Evolutionary conservation across 1,140 invertebrate genomes (phyloP).

Genomic region (Archivesica marissinica): DNA sequence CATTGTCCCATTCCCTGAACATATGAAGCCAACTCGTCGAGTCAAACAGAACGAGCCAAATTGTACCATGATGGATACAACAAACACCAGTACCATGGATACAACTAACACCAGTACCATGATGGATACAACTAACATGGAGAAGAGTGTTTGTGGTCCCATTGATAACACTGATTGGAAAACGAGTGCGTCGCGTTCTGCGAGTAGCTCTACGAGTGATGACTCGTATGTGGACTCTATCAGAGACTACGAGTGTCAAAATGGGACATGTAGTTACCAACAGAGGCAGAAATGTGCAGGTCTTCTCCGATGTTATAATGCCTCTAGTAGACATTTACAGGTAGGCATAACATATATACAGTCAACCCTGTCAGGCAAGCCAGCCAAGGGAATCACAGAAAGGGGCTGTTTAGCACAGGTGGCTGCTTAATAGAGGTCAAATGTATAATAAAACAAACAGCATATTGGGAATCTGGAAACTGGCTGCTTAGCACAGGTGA

Average conservation of each 20-base stretch:
- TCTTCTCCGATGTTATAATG: constrained; percentile 69
- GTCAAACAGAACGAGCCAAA: constrained; percentile 6
- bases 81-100: not conserved
- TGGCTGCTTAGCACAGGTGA: no score
- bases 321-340: constrained; percentile 20
- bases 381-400: no score
- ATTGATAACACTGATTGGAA: not conserved
- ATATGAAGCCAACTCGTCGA: constrained; percentile 3
- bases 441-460: no score
- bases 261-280: constrained; percentile 70
- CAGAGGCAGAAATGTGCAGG: constrained; percentile 73
- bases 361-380: no score
- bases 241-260: constrained; percentile 72
- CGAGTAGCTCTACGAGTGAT: constrained; percentile 29
- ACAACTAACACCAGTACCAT: not conserved
- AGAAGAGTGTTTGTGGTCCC: not conserved
- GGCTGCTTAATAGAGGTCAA: no score
- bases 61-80: not conserved
- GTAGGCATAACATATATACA: no score
- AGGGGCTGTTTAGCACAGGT: no score
- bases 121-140: not conserved
- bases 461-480: no score
- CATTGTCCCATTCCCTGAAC: constrained; percentile 73
- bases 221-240: constrained; percentile 35
- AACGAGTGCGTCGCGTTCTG: not conserved